These are phyloP conservation scores for Clinocottus analis DNA, from an alignment of 2,113 vertebrate species.

Conservation along the genomic window DNA sequence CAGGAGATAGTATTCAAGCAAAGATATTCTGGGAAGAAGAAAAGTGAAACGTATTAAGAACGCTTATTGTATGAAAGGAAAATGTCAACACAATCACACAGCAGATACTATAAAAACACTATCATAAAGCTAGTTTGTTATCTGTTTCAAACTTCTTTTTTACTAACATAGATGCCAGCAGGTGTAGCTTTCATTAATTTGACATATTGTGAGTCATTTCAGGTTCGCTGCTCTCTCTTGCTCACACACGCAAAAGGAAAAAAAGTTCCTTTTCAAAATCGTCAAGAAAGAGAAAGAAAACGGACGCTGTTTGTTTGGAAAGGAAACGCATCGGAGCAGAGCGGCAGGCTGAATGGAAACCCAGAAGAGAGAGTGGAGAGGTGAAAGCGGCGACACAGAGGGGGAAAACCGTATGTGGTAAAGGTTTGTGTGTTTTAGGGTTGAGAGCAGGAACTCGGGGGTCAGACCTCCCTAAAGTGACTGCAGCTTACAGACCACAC, in stretches of 20 bases:
- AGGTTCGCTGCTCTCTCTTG: constrained; percentile 44
- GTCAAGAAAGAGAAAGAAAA: constrained; percentile 24
- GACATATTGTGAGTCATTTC: constrained; percentile 64
- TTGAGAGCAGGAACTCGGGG: constrained; percentile 47
- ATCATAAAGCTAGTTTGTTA: not conserved
- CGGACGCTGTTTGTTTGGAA: constrained; percentile 61
- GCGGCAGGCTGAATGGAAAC: constrained; percentile 44
- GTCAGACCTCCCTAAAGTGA: constrained; percentile 48
- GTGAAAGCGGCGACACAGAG: constrained; percentile 32
- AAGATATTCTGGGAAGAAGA: not conserved
- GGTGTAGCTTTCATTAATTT: constrained; percentile 63
- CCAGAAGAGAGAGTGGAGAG: constrained; percentile 49
- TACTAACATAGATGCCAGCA: constrained; percentile 35
- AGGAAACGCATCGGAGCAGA: constrained; percentile 63
- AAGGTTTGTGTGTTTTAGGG: constrained; percentile 57
- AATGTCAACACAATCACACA: not conserved
- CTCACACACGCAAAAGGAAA: not conserved
- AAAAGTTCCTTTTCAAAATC: constrained; percentile 52
- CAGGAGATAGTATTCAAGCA: not conserved
- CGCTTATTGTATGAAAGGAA: not conserved
- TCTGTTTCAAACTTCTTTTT: not conserved
- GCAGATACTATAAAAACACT: not conserved
- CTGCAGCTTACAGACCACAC: constrained; percentile 46
- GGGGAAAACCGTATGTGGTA: constrained; percentile 53
- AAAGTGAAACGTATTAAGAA: not conserved